Base-by-base conservation (phyloP, 2,113 vertebrate genomes). In the Melanerpes aurifrons region DNA sequence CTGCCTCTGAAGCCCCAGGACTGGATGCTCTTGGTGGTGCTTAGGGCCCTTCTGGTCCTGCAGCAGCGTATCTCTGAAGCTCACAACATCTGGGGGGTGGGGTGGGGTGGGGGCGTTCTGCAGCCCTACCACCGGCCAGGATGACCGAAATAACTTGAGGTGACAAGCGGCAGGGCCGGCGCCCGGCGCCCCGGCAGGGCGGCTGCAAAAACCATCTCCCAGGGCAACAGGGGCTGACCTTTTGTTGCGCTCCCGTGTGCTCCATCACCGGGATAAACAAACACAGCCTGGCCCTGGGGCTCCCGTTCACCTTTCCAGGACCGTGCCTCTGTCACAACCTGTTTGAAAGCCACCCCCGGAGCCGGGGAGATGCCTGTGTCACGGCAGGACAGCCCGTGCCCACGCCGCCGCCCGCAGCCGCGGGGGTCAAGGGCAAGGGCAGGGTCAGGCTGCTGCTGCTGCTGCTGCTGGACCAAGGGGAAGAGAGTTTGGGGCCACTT, bases 181-280 rank as follows among this genome's bases (percentile, higher is more conserved):
- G 78, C 76, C 63, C 89, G 1, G 0, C 92, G 77, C 72, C 89
- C 75, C 91, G 91, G 88, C 93, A 97, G 93, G 96, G 82, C 0
- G 1, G 92, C 70, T 93, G 93, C 90, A 95, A 94, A 96, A 96
- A 94, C 82, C 92, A 95, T 96, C 96, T 97, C 96, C 95, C 95
- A 95, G 90, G 90, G 96, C 95, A 95, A 94, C 90, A 68, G 95
- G 83, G 88, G 69, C 74, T 97, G 96, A 97, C 96, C 96, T 97
- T 97, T 97, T 86, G 86, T 94, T 96, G 95, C 4, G 0, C 90
- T 94, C 81, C 80, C 66, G 84, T 96, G 82, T 87, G 79, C 92
- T 96, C 89, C 78, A 78, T 94, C 95, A 84, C 89, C 54, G 79
- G 63, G 77, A 93, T 95, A 96, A 96, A 95, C 93, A 97, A 96